Base-by-base conservation (phyloP, 2,797 vertebrate species). In the Microchirus variegatus region DNA sequence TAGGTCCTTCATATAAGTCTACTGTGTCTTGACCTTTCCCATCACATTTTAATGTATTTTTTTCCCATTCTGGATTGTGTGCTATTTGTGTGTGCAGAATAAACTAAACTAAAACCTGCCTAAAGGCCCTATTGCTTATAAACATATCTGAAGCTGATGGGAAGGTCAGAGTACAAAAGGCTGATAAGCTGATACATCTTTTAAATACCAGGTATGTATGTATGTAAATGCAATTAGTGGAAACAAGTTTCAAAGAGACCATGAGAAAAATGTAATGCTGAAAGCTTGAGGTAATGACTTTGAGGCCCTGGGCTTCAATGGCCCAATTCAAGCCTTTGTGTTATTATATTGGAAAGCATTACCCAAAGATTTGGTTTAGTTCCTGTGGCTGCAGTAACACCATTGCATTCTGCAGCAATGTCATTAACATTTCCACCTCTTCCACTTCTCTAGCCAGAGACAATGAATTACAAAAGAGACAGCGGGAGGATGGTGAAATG, bases 301-400 rank as follows among this genome's bases (percentile, higher is more conserved):
- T 1, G 3, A 2, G n/a, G 7, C 37, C 26, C 54, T 45, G 63
- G 70, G 68, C 73, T 65, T 52, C 18, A 38, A 16, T 53, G 38
- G 47, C 17, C 37, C 8, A n/a, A 3, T 22, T 43, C 31, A 50
- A 35, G 4, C 22, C 26, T 17, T 4, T 37, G 31, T 37, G 19
- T 54, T 46, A 56, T 53, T 36, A 42, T 63, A 54, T 67, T 61
- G 13, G 10, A 70, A 69, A 53, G 15, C 10, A 49, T 59, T 55
- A 59, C 41, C 38, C 57, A 63, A 66, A 16, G 41, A 63, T 70
- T 53, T 43, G 37, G 15, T 18, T 48, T 15, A 13, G 55, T 45
- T 36, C 44, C 31, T 22, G 56, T 5, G 6, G 43, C 37, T 19
- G 18, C 15, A 63, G 13, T 45, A 44, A 42, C 59, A 54, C 68